Evolutionary conservation across 2,113 vertebrate genomes (phyloP).

Genomic region (Archocentrus centrarchus): DNA sequence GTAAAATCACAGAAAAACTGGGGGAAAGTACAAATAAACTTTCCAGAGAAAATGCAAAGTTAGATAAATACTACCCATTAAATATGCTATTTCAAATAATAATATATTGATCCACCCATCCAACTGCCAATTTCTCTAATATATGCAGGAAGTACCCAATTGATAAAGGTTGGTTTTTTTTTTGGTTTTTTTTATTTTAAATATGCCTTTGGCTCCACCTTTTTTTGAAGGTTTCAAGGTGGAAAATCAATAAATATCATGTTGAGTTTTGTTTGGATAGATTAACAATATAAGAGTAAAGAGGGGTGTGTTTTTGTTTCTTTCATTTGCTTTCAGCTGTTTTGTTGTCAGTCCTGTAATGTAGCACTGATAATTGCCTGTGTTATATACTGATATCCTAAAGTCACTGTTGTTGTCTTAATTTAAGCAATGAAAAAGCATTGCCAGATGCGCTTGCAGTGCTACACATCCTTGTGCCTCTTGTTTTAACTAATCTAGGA

Average conservation of each 20-base stretch:
- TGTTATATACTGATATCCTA: no score
- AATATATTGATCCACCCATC: not conserved
- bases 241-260: not conserved
- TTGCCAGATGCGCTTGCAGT: not conserved
- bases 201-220: not conserved
- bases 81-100: not conserved
- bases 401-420: no score
- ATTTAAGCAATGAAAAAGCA: not conserved
- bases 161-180: not conserved
- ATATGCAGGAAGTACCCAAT: not conserved
- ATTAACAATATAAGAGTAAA: no score
- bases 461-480: slow-evolving; percentile 1
- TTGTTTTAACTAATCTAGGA: slow-evolving; percentile 22
- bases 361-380: no score
- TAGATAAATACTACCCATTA: not conserved
- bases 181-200: no score
- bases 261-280: no score
- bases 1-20: not conserved
- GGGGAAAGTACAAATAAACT: not conserved
- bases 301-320: no score
- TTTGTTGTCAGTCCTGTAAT: no score
- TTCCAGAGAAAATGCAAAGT: not conserved
- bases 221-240: not conserved
- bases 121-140: not conserved
- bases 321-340: not conserved